Conservation (phyloP, 2,888 invertebrate genomes). For the Ormyrus nitidulus region DNA sequence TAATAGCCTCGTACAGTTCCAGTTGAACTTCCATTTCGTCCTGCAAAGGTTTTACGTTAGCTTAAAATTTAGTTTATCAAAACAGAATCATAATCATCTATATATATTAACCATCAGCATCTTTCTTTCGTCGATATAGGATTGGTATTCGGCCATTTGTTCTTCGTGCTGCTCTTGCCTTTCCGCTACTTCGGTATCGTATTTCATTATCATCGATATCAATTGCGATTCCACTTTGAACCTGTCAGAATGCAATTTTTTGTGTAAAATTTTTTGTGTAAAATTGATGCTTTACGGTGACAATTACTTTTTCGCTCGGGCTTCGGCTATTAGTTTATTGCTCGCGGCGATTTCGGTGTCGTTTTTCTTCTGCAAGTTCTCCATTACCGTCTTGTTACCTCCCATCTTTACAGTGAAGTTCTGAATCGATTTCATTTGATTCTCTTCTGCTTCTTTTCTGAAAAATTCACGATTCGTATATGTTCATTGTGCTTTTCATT, state of each 20-base stretch:
- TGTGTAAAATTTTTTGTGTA: not conserved
- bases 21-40: slow-evolving; percentile 57
- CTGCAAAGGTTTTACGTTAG: slow-evolving; percentile 46
- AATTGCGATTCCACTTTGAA: slow-evolving; percentile 61
- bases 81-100: not conserved
- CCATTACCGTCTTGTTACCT: slow-evolving; percentile 31
- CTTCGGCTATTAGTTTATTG: slow-evolving; percentile 49
- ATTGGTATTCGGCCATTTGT: slow-evolving; percentile 51
- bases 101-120: slow-evolving; percentile 49
- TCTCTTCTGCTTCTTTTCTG: slow-evolving; percentile 49
- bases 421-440: slow-evolving; percentile 33
- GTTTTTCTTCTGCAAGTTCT: slow-evolving; percentile 45
- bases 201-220: slow-evolving; percentile 58
- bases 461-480: not conserved
- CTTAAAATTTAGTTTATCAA: not conserved
- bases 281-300: too few species aligned
- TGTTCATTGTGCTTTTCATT: not conserved
- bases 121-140: slow-evolving; percentile 47
- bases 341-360: slow-evolving; percentile 45
- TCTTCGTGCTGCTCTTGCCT: slow-evolving; percentile 54
- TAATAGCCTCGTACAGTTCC: slow-evolving; percentile 50
- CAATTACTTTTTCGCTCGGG: slow-evolving; percentile 58
- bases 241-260: slow-evolving; percentile 37
- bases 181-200: slow-evolving; percentile 58
- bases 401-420: slow-evolving; percentile 48